Percentiles rank a stretch among this genome's conserved stretches.
Evolutionary conservation across 2,888 invertebrate species (phyloP).

Genomic region (Papilio demoleus): DNA sequence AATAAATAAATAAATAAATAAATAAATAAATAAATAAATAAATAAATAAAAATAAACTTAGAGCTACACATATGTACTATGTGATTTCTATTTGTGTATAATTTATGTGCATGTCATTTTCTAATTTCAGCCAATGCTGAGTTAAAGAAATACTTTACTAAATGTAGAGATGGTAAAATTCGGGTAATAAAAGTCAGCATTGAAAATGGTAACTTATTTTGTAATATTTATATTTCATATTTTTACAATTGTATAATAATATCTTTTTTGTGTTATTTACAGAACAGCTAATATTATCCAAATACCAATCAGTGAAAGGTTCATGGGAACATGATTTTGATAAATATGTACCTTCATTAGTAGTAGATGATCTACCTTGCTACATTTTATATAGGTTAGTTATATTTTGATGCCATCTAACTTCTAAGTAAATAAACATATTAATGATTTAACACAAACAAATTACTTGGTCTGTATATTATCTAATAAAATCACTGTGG

Average conservation of each 20-base stretch:
- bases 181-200: conserved; percentile 93
- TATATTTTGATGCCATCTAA: not conserved
- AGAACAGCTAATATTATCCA: conserved; percentile 90
- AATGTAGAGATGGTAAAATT: conserved; percentile 91
- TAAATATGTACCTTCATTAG: conserved; percentile 86
- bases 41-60: too few species aligned
- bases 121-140: conserved; percentile 91
- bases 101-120: too few species aligned
- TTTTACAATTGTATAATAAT: not conserved
- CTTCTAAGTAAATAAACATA: too few species aligned
- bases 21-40: too few species aligned
- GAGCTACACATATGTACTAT: too few species aligned
- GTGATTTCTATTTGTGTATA: too few species aligned
- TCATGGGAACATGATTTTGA: conserved; percentile 95
- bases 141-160: conserved; percentile 91
- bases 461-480: too few species aligned
- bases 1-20: too few species aligned
- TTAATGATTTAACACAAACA: too few species aligned
- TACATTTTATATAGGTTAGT: conserved; percentile 93
- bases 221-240: not conserved
- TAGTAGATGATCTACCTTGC: conserved; percentile 93
- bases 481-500: too few species aligned
- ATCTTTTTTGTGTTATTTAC: conserved; percentile 51
- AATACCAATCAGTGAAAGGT: conserved; percentile 86
- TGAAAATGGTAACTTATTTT: conserved; percentile 87